Conservation (phyloP, 35 echinoderm and acorn worm genomes). For the Stichopus chloronotus region DNA sequence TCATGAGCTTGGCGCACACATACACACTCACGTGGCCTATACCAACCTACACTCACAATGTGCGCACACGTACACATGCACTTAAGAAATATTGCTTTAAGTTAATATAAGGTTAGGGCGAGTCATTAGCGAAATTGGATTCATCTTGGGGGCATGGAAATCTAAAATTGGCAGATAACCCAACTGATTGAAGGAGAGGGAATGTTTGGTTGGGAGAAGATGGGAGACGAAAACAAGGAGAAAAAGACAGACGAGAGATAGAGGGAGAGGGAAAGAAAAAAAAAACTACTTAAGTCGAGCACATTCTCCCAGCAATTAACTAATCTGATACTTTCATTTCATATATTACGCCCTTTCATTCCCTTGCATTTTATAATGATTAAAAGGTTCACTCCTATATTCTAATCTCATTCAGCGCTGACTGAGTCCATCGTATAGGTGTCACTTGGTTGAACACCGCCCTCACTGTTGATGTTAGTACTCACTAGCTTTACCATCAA, state of each 20-base stretch:
- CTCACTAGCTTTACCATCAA: too few relatives aligned
- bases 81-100: not conserved
- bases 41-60: not conserved
- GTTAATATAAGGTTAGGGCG: constrained; percentile 4
- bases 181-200: not conserved
- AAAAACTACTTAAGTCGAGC: too few relatives aligned
- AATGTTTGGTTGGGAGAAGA: not conserved
- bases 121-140: constrained; percentile 14
- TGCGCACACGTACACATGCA: not conserved
- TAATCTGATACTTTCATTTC: too few relatives aligned
- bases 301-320: too few relatives aligned
- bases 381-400: not conserved
- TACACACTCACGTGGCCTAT: too few relatives aligned
- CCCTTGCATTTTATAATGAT: not conserved
- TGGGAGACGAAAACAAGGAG: not conserved
- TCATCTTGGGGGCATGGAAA: constrained; percentile 19
- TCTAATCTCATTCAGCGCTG: not conserved
- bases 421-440: not conserved
- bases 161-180: constrained; percentile 1
- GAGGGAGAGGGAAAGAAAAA: too few relatives aligned
- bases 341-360: not conserved
- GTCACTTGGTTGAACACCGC: not conserved
- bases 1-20: too few relatives aligned
- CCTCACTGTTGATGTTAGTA: too few relatives aligned
- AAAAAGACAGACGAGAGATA: too few relatives aligned